phyloP scores from a whole-genome alignment of 2,888 invertebrate genomes.

The Acronicta aceris region DNA sequence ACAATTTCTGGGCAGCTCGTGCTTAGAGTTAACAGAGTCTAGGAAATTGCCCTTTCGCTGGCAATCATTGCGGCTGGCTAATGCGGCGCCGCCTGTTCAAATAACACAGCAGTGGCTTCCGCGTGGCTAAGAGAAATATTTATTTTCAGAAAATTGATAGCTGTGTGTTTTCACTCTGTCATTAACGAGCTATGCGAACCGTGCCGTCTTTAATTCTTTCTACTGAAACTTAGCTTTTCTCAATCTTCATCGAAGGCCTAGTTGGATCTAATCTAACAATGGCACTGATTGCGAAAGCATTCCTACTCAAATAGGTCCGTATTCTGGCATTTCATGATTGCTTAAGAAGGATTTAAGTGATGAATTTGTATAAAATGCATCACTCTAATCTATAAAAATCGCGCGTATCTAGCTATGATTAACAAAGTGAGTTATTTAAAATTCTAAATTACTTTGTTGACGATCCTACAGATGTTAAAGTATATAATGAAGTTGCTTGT shows the following conservation, averaged over 20 bases:
- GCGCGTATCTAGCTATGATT: too few species aligned
- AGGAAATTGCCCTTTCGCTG: conserved; percentile 83
- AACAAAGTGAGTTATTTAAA: too few species aligned
- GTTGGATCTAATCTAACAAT: conserved; percentile 6
- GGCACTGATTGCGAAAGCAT: not conserved
- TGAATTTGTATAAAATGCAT: too few species aligned
- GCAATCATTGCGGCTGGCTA: conserved; percentile 81
- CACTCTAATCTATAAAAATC: too few species aligned
- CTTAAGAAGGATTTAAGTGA: too few species aligned
- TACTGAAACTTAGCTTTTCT: conserved; percentile 42
- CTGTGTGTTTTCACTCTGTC: conserved; percentile 67
- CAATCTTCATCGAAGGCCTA: conserved; percentile 34
- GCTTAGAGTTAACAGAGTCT: conserved; percentile 78
- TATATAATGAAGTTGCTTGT: too few species aligned
- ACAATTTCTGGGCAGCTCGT: conserved; percentile 78
- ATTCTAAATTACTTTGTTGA: too few species aligned
- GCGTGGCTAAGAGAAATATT: conserved; percentile 80
- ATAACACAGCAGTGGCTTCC: conserved; percentile 83
- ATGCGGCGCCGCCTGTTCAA: conserved; percentile 77
- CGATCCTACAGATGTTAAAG: too few species aligned
- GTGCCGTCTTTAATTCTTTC: conserved; percentile 51
- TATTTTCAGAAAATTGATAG: conserved; percentile 84
- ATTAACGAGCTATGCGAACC: conserved; percentile 69
- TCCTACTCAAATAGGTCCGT: too few species aligned
- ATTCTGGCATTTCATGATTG: too few species aligned